Conservation (phyloP, 2,113 vertebrate genomes). For the Amia ocellicauda region DNA sequence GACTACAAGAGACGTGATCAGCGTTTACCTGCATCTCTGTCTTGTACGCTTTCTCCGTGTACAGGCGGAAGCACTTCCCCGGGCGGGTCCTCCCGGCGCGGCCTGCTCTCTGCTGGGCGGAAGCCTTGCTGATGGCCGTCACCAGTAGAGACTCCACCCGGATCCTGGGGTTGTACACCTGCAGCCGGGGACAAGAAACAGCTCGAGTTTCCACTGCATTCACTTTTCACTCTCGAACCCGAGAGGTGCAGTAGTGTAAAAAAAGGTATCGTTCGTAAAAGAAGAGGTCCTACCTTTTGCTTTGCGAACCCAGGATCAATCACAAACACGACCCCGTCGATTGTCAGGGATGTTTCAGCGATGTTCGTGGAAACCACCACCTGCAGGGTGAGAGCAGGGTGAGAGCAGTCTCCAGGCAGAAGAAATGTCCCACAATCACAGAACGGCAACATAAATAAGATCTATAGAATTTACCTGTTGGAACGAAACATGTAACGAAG, state of each 20-base stretch:
- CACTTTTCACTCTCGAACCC: too few species aligned
- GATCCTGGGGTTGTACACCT: constrained; percentile 99
- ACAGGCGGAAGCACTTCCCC: constrained; percentile 92
- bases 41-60: constrained; percentile 96
- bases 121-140: constrained; percentile 97
- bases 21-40: constrained; percentile 92
- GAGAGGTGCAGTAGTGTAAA: neutral
- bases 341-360: constrained; percentile 94
- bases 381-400: constrained; percentile 54
- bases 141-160: constrained; percentile 94
- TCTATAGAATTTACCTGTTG: too few species aligned
- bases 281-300: constrained; percentile 81
- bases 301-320: constrained; percentile 98
- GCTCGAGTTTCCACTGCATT: too few species aligned
- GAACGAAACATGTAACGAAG: too few species aligned
- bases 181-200: neutral
- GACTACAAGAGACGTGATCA: too few species aligned
- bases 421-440: too few species aligned
- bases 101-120: constrained; percentile 96
- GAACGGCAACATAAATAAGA: too few species aligned
- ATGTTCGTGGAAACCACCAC: constrained; percentile 97
- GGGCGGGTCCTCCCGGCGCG: constrained; percentile 90
- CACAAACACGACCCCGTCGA: constrained; percentile 95
- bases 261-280: neutral
- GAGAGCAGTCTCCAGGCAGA: too few species aligned